Base-by-base conservation (phyloP, 2,888 invertebrate genomes). In the Timandra comae region DNA sequence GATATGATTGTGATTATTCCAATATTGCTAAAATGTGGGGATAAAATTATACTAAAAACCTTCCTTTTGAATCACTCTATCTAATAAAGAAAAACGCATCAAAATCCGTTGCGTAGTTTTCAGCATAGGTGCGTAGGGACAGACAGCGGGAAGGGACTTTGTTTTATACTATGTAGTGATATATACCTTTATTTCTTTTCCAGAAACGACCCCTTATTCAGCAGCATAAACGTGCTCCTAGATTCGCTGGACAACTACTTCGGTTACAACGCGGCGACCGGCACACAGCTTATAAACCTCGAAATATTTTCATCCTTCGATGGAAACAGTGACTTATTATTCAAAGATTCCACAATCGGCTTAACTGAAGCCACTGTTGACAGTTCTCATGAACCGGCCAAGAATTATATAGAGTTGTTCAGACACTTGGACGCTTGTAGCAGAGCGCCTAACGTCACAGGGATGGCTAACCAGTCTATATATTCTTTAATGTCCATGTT, bases 341-440 rank as follows among this genome's bases (percentile, higher is more conserved):
- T 91, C 73, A 90, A 89, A 52, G 88, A 90, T 46, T 87, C 89
- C 0, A 88, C 89, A 0, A 78, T 87, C 0, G 89, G 88, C 1
- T 61, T 91, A 0, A 78, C 86, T 0, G 78, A 87, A 8, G 75
- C 81, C 0, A 60, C 78, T 1, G 60, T 58, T 1, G 50, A 56
- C 0, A 59, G 81, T 0, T 29, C 43, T 0, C 72, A 78, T 11
- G 66, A 63, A 30, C 71, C 81, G 0, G 88, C 90, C 0, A 68
- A 73, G 34, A 89, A 88, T 37, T 91, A 90, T 45, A 84, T 88
- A 7, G 81, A 87, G 16, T 53, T 91, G 5, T 88, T 90, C 55
- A 58, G 56, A 38, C 85, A 85, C 31, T 38, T 85, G 8, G 72
- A 82, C 20, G 46, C 69, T 0, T 85, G 85, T 10, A 79, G 69